Percentiles rank a stretch among this genome's conserved stretches.
Evolutionary conservation across 2,888 invertebrate species (phyloP).

Genomic region (Serrognathus titanus): DNA sequence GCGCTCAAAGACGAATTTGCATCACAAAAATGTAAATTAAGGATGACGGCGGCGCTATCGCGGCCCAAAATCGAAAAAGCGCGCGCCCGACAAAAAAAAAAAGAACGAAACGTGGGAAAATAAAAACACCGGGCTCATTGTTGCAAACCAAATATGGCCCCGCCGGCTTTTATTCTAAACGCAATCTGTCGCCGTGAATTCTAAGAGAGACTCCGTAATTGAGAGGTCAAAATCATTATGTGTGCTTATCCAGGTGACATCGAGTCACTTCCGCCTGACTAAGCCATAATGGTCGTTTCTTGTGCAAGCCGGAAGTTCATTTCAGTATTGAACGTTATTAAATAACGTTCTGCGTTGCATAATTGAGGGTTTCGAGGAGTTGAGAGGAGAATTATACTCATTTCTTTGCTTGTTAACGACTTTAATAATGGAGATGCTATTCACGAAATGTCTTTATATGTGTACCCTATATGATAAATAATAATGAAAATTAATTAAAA

Average conservation of each 20-base stretch:
- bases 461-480: too few relatives aligned
- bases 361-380: background rate
- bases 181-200: background rate
- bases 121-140: slow-evolving; percentile 19
- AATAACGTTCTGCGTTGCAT: background rate
- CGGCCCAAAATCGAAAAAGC: slow-evolving; percentile 37
- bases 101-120: slow-evolving; percentile 37
- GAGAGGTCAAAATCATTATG: slow-evolving; percentile 40
- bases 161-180: background rate
- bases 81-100: slow-evolving; percentile 27
- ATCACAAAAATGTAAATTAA: slow-evolving; percentile 9
- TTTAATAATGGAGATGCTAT: too few relatives aligned
- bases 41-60: slow-evolving; percentile 37
- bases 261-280: slow-evolving; percentile 44
- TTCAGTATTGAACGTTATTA: background rate
- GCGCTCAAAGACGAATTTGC: background rate
- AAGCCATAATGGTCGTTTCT: slow-evolving; percentile 34
- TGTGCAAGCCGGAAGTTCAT: background rate
- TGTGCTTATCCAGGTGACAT: slow-evolving; percentile 41
- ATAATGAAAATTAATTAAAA: too few relatives aligned
- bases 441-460: too few relatives aligned
- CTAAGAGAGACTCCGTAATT: slow-evolving; percentile 12
- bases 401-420: too few relatives aligned
- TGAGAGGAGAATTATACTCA: background rate
- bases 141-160: slow-evolving; percentile 27